Conservation (phyloP, 2,888 invertebrate species). For the Orthosia gracilis region DNA sequence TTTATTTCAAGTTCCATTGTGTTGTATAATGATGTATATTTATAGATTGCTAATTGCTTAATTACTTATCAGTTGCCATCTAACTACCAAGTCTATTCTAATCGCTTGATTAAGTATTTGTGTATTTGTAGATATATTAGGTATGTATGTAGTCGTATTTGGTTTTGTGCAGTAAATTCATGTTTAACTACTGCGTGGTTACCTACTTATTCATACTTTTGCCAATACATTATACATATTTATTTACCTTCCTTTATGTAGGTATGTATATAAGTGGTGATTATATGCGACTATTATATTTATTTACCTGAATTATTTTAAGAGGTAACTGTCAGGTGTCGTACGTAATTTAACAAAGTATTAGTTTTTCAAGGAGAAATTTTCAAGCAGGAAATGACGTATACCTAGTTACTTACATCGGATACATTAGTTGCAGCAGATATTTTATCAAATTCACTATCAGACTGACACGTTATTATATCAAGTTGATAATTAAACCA, state of each 20-base stretch:
- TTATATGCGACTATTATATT: background rate
- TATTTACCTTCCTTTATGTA: background rate
- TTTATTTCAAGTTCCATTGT: constrained; percentile 50
- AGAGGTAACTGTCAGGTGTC: background rate
- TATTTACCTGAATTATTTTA: constrained; percentile 14
- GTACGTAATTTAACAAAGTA: background rate
- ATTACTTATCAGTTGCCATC: constrained; percentile 8
- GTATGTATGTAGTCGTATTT: background rate
- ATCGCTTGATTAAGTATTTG: background rate
- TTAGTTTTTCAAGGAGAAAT: constrained; percentile 14
- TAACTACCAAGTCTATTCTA: background rate
- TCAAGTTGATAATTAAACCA: constrained; percentile 44
- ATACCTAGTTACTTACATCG: background rate
- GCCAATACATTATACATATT: background rate
- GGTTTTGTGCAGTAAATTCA: background rate
- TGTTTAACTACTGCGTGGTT: constrained; percentile 1
- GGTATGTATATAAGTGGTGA: background rate
- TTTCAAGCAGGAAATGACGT: constrained; percentile 11
- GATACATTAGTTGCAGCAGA: constrained; percentile 15
- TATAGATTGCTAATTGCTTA: constrained; percentile 17
- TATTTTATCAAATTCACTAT: constrained; percentile 34
- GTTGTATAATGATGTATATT: constrained; percentile 22
- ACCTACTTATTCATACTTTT: constrained; percentile 7
- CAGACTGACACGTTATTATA: constrained; percentile 20
- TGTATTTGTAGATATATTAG: background rate